Conservation (phyloP, 2,888 invertebrate species). For the Hydrotaea cyrtoneurina region DNA sequence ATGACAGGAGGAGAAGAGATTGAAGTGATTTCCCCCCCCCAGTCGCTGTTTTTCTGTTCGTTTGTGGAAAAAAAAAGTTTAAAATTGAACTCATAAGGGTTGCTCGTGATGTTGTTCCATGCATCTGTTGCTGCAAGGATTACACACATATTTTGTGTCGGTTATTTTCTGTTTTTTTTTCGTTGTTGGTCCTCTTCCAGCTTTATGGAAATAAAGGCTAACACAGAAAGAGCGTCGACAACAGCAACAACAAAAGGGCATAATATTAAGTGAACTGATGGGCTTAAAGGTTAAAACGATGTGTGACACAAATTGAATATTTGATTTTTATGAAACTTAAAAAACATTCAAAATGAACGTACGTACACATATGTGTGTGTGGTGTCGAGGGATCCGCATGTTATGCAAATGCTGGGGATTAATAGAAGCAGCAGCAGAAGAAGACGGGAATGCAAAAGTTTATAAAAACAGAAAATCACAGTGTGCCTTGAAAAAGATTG, state of each 20-base stretch:
- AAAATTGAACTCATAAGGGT: conserved; percentile 72
- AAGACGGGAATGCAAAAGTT: conserved; percentile 34
- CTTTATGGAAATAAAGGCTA: conserved; percentile 57
- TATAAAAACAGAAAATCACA: conserved; percentile 24
- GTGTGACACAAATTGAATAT: conserved; percentile 76
- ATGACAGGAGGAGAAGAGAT: conserved; percentile 40
- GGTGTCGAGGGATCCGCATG: background rate
- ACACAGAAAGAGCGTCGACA: background rate
- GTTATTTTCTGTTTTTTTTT: conserved; percentile 26
- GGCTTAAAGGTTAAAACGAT: conserved; percentile 71
- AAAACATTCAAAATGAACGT: background rate
- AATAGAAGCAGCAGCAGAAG: too few species aligned
- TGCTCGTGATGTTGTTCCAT: conserved; percentile 74
- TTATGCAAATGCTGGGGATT: conserved; percentile 56
- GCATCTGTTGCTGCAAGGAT: conserved; percentile 75
- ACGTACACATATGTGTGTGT: background rate
- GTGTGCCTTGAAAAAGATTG: conserved; percentile 22
- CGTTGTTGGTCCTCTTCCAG: background rate
- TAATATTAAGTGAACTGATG: conserved; percentile 66
- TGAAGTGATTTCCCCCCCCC: conserved; percentile 48
- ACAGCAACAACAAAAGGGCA: conserved; percentile 42
- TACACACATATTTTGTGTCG: conserved; percentile 36
- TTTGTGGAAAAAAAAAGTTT: conserved; percentile 58
- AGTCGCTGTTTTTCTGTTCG: conserved; percentile 25
- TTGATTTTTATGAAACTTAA: conserved; percentile 69